Evolutionary conservation across 1,140 invertebrate genomes (phyloP), one percentile per base, ranked within the genome.

Genomic region (Diorhabda carinulata): DNA sequence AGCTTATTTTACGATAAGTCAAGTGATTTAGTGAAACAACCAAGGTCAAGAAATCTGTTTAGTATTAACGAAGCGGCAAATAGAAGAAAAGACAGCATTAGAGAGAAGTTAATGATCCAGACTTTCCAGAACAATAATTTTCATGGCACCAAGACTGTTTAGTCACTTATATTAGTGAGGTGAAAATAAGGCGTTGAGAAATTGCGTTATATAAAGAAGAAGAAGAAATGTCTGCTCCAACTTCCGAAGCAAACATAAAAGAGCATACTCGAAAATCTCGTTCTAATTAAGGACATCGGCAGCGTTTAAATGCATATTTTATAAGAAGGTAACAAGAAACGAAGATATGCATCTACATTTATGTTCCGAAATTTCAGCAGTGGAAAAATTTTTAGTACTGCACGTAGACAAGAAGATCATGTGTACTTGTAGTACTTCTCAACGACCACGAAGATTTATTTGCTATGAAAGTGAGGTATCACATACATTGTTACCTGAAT

Each of bases 151-250:
- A 60, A 71, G 43, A 4, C 43, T 71, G 70, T 59, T 61, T 63
- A 40, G 66, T 60, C 6, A 70, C 44, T 63, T 70, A 67, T 59
- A 61, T 62, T 2, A 71, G 65, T 71, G 66, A 71, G 59, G 61
- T 68, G 42, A 71, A 71, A 71, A 67, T 71, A 62, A 71, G 66
- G 65, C 70, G 63, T 8, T 57, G 63, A 70, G 68, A 70, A 66
- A 45, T 66, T 57, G 40, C 64, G 57, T 70, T 70, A 56, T 8
- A 52, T 2, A 70, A 70, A 60, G 40, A 70, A 58, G n/a, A 69
- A 65, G 9, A 68, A 52, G 43, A 62, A 56, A n/a, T 56, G 52
- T 62, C 61, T 62, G 57, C 10, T 42, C 62, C 67, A 64, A 69
- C 47, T 58, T 69, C 61, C 40, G 41, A 42, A 44, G 61, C 62